Evolutionary conservation across 2,888 invertebrate species (phyloP).

Genomic region (Drosophila bunnanda): DNA sequence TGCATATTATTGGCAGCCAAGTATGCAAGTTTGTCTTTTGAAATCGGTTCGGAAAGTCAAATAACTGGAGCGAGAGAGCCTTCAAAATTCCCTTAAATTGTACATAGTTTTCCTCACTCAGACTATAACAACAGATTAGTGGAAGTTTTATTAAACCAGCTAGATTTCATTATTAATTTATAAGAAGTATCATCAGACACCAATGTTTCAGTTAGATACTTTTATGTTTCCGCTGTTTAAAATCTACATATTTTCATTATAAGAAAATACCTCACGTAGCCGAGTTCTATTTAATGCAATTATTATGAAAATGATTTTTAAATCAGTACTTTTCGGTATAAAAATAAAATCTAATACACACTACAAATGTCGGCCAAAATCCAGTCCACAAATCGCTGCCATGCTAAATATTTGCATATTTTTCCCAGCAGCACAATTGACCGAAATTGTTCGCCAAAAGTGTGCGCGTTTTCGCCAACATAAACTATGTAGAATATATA

Average conservation of each 20-base stretch:
- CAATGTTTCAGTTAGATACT: no score
- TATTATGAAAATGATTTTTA: not conserved
- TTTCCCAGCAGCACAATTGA: constrained; percentile 41
- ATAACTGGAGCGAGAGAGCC: not conserved
- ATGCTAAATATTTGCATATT: constrained; percentile 54
- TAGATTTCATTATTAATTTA: not conserved
- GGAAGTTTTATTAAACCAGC: not conserved
- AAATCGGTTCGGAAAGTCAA: constrained; percentile 5
- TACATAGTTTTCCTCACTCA: not conserved
- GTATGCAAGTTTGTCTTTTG: not conserved
- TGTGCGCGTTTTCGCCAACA: constrained; percentile 16
- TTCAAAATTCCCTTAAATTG: not conserved
- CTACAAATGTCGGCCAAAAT: constrained; percentile 39
- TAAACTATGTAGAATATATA: constrained; percentile 29
- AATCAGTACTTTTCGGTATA: not conserved
- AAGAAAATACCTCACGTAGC: no score
- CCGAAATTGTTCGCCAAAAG: constrained; percentile 45
- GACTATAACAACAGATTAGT: not conserved
- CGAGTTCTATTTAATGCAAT: not conserved
- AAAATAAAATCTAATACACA: constrained; percentile 25
- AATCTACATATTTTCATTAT: no score
- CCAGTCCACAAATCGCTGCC: not conserved
- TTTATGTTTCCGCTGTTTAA: no score
- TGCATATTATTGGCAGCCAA: constrained; percentile 27
- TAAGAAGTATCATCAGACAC: not conserved